These are phyloP conservation scores for Neodon shergylaensis DNA, from an alignment of 2,113 vertebrate species.

Conservation along the genomic window DNA sequence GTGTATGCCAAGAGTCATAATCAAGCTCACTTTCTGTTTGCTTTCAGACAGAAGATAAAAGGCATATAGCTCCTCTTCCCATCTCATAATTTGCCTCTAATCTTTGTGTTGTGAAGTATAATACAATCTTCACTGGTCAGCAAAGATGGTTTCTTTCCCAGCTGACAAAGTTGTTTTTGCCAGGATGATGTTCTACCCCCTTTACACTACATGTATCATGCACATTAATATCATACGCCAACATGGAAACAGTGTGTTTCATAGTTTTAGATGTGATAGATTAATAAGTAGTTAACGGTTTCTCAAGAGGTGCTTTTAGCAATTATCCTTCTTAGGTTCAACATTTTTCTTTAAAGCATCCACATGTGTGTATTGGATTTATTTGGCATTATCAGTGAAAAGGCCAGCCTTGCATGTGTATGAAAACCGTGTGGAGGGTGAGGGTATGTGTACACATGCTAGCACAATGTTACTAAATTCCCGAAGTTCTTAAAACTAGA, in stretches of 20 bases:
- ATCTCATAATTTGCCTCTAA: background rate
- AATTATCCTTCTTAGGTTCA: constrained; percentile 67
- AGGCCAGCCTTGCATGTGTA: background rate
- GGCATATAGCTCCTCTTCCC: background rate
- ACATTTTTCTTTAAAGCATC: constrained; percentile 75
- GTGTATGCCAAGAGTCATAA: background rate
- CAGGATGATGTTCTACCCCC: constrained; percentile 26
- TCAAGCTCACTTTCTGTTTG: constrained; percentile 24
- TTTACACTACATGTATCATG: background rate
- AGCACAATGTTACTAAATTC: background rate
- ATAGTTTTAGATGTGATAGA: background rate
- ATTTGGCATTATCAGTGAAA: background rate
- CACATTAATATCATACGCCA: background rate
- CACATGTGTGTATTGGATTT: background rate
- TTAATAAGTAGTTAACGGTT: constrained; percentile 43
- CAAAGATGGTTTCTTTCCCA: constrained; percentile 26
- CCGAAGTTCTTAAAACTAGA: constrained; percentile 7
- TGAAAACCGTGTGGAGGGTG: background rate
- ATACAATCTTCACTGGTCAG: background rate
- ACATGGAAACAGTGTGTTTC: constrained; percentile 66
- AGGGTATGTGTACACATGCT: background rate
- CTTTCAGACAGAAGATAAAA: background rate
- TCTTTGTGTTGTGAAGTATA: background rate
- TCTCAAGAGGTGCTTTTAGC: constrained; percentile 65
- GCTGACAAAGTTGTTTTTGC: background rate